Evolutionary conservation across 2,113 vertebrate species (phyloP).

Genomic region (Columba janthina): DNA sequence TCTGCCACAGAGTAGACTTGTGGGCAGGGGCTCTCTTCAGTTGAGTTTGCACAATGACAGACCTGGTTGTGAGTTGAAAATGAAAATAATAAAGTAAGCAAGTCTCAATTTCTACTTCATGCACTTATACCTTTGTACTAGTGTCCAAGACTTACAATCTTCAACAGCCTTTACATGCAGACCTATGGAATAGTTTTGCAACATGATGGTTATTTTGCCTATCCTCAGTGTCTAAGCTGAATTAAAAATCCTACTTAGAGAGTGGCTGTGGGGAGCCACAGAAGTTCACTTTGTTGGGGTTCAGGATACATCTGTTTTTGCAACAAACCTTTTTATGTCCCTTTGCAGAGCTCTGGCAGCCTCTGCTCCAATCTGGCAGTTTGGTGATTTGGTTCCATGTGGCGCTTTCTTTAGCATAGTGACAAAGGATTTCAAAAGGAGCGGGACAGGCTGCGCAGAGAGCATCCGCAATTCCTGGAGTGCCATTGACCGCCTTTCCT

Average conservation of each 20-base stretch:
- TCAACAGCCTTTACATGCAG: neutral
- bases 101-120: neutral
- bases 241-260: neutral
- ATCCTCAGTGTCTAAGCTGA: neutral
- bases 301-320: neutral
- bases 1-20: neutral
- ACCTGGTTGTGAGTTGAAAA: neutral
- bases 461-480: slow-evolving; percentile 89
- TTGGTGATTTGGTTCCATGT: slow-evolving; percentile 86
- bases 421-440: slow-evolving; percentile 85
- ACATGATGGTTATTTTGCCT: neutral
- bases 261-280: neutral
- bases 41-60: neutral
- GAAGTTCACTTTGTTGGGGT: neutral
- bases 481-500: slow-evolving; percentile 81
- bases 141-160: neutral
- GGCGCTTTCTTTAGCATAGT: slow-evolving; percentile 86
- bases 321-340: neutral
- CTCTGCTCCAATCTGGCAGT: slow-evolving; percentile 96
- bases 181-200: neutral
- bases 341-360: slow-evolving; percentile 88
- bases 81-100: neutral
- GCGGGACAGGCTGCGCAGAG: slow-evolving; percentile 81
- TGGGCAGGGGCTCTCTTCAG: neutral
- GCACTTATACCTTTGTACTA: neutral